These are phyloP conservation scores for Climacteris rufus DNA, from an alignment of 2,113 vertebrate species.

Conservation along the genomic window DNA sequence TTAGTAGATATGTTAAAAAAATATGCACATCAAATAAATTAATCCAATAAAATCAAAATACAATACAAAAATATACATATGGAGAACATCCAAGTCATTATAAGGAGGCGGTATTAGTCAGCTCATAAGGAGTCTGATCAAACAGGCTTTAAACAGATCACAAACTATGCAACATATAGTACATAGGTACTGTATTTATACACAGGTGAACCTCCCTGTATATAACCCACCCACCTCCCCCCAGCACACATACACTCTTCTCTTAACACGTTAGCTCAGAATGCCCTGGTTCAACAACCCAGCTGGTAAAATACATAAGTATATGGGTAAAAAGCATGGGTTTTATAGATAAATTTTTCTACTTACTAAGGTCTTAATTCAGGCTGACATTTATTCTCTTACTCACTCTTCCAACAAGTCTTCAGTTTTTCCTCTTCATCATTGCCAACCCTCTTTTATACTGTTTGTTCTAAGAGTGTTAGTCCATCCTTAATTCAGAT, in stretches of 20 bases:
- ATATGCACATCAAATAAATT: neutral
- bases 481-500: constrained; percentile 9
- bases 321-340: rapidly evolving
- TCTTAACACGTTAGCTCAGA: neutral
- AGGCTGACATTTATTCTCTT: neutral
- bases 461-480: neutral
- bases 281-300: neutral
- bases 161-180: neutral
- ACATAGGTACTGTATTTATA: rapidly evolving
- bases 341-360: neutral
- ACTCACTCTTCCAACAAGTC: neutral
- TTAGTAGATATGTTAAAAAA: neutral
- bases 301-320: neutral
- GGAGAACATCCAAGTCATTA: neutral
- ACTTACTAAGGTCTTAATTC: constrained; percentile 4
- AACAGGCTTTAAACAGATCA: neutral
- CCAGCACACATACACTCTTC: neutral
- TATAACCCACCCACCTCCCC: neutral
- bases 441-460: constrained; percentile 18
- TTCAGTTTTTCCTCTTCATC: neutral
- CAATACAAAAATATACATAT: neutral
- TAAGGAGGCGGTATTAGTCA: neutral
- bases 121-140: neutral
- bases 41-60: neutral
- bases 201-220: neutral